Percentiles rank a stretch among this genome's conserved stretches.
Conservation (phyloP, 2,888 invertebrate genomes). For the Ariolimax columbianus region DNA sequence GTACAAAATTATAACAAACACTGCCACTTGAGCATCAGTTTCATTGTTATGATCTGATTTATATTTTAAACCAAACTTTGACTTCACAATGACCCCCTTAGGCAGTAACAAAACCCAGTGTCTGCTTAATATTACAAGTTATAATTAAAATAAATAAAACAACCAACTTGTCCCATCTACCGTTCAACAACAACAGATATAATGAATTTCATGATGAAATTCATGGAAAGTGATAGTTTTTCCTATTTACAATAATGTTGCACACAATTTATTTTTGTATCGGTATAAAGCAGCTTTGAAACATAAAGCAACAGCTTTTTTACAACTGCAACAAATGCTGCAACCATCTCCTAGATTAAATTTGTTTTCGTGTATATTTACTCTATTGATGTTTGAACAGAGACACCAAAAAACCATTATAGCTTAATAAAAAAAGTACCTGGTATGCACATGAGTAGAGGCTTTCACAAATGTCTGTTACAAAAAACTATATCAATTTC, state of each 20-base stretch:
- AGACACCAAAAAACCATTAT: too few species aligned
- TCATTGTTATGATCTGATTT: background rate
- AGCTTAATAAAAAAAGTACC: too few species aligned
- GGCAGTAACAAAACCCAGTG: background rate
- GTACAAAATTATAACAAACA: background rate
- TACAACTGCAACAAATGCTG: too few species aligned
- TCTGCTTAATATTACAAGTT: background rate
- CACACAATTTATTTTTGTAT: background rate
- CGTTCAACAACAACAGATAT: background rate
- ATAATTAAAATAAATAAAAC: background rate
- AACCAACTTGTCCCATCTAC: background rate
- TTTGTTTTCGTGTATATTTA: too few species aligned
- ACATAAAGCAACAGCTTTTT: too few species aligned
- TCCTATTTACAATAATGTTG: background rate
- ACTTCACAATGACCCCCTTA: background rate
- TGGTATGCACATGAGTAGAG: too few species aligned
- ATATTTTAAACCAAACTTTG: background rate
- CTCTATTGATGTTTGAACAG: too few species aligned
- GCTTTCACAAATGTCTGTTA: too few species aligned
- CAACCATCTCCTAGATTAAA: too few species aligned
- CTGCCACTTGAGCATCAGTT: background rate
- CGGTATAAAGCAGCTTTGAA: too few species aligned
- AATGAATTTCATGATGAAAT: too few species aligned
- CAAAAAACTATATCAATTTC: too few species aligned
- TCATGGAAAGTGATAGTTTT: background rate